Evolutionary conservation across 1,140 invertebrate genomes (phyloP).

Genomic region (Leguminivora glycinivorella): DNA sequence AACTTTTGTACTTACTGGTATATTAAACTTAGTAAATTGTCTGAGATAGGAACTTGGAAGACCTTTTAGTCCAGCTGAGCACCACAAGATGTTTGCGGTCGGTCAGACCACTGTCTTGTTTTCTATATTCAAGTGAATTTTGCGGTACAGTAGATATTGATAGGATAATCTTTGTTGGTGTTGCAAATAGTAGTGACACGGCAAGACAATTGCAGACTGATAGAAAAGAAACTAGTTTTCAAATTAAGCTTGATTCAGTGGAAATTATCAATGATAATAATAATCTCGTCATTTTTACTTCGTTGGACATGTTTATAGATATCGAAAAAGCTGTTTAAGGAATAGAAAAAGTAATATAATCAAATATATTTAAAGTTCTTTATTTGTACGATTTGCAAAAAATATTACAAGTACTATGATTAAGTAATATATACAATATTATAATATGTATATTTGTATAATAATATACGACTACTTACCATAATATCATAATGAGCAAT

Average conservation of each 20-base stretch:
- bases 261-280: no score
- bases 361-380: constrained; percentile 52
- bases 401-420: constrained; percentile 18
- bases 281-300: no score
- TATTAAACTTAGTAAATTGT: background rate
- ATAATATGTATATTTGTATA: constrained; percentile 34
- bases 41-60: background rate
- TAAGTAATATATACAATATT: constrained; percentile 29
- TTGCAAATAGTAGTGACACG: background rate
- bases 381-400: constrained; percentile 66
- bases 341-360: constrained; percentile 6
- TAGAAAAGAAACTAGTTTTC: no score
- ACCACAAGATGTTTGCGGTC: background rate
- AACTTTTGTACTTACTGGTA: no score
- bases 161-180: background rate
- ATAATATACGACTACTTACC: no score
- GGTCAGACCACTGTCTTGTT: background rate
- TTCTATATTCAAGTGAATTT: background rate
- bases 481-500: constrained; percentile 13
- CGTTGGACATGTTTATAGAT: background rate
- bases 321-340: background rate
- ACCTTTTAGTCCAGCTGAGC: background rate
- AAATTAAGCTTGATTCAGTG: no score
- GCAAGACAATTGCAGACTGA: no score
- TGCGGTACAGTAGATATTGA: background rate